These are phyloP conservation scores for Hylia prasina DNA, from an alignment of 2,113 vertebrate genomes.

Conservation along the genomic window DNA sequence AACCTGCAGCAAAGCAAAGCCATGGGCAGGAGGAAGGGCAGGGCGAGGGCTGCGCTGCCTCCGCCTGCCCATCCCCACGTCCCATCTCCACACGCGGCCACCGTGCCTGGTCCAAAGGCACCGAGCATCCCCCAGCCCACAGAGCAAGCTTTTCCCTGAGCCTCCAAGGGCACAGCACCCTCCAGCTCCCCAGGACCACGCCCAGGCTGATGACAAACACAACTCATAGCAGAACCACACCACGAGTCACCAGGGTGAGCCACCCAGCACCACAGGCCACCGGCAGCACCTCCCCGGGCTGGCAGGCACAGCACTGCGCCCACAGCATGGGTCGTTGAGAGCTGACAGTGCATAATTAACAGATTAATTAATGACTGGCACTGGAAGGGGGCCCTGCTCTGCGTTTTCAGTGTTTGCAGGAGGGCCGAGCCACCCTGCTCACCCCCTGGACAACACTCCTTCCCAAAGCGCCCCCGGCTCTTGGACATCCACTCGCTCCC, in stretches of 20 bases:
- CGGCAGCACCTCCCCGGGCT: background rate
- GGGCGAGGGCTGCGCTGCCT: accelerated
- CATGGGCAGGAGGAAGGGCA: background rate
- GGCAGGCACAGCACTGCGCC: background rate
- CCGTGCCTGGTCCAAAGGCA: background rate
- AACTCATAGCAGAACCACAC: background rate
- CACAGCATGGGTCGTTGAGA: accelerated
- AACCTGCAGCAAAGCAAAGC: background rate
- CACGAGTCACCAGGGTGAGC: background rate
- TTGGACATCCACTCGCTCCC: background rate
- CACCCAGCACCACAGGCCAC: background rate
- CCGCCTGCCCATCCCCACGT: background rate
- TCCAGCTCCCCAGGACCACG: background rate
- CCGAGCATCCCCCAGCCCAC: accelerated
- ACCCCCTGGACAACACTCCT: accelerated
- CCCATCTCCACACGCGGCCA: background rate
- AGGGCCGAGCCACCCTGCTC: background rate
- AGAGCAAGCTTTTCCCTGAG: background rate
- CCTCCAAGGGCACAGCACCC: background rate
- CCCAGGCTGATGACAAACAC: background rate
- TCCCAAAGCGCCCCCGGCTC: background rate
- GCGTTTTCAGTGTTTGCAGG: background rate
- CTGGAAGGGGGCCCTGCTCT: background rate
- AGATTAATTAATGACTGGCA: background rate
- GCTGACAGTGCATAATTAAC: background rate